Percentiles rank a stretch among this genome's conserved stretches.
phyloP scores from a whole-genome alignment of 2,113 vertebrate genomes.

The Periophthalmus modestus region DNA sequence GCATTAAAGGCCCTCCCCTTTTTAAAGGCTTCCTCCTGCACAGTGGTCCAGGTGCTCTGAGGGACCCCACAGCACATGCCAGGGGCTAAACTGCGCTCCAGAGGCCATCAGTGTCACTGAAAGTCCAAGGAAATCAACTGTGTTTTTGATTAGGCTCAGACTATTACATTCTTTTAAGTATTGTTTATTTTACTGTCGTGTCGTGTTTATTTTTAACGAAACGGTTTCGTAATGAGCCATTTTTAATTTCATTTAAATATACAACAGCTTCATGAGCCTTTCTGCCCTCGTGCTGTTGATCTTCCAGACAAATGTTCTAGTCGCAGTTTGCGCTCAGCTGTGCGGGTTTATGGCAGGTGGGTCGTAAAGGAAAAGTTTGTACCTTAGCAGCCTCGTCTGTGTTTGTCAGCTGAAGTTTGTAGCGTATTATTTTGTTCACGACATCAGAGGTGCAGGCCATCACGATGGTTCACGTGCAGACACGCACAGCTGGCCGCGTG shows the following conservation, averaged over 20 bases:
- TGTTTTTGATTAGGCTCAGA: too few species aligned
- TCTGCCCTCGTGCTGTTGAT: not conserved
- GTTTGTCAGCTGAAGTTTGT: slow-evolving; percentile 72
- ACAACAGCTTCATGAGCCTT: not conserved
- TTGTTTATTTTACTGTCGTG: too few species aligned
- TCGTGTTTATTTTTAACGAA: too few species aligned
- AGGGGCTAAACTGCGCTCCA: not conserved
- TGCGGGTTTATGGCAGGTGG: not conserved
- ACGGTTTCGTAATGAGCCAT: too few species aligned
- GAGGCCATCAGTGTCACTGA: not conserved
- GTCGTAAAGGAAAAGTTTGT: slow-evolving; percentile 13
- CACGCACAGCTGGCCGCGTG: slow-evolving; percentile 52
- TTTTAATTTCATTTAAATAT: too few species aligned
- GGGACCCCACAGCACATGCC: slow-evolving; percentile 4
- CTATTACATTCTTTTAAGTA: too few species aligned
- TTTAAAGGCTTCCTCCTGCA: slow-evolving; percentile 6
- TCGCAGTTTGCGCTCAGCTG: not conserved
- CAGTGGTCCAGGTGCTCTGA: slow-evolving; percentile 9
- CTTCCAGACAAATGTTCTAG: not conserved
- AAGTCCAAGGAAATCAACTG: too few species aligned
- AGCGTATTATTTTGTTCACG: slow-evolving; percentile 57
- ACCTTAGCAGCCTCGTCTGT: slow-evolving; percentile 70
- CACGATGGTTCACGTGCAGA: slow-evolving; percentile 47
- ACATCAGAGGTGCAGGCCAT: slow-evolving; percentile 69
- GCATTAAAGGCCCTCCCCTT: slow-evolving; percentile 42